Evolutionary conservation across 1,140 invertebrate species (phyloP).

Genomic region (Bombyx mandarina): DNA sequence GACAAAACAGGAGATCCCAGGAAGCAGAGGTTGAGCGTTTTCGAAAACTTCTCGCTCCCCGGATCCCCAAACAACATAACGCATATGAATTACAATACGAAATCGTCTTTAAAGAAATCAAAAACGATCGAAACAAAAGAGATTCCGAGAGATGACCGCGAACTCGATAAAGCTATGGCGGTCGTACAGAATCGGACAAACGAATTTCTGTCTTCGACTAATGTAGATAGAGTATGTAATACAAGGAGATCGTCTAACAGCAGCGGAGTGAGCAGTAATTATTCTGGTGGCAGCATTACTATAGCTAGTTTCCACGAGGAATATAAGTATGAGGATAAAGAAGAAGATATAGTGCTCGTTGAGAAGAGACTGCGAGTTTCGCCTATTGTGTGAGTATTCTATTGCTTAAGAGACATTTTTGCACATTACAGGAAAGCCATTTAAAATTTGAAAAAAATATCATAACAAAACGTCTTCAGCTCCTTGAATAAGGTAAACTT

Average conservation of each 20-base stretch:
- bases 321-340: conserved; percentile 81
- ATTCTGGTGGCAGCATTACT: conserved; percentile 47
- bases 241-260: conserved; percentile 58
- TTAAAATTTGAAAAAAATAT: too few relatives aligned
- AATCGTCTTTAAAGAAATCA: conserved; percentile 40
- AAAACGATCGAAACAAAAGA: conserved; percentile 11
- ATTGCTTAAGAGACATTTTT: too few relatives aligned
- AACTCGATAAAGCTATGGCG: conserved; percentile 39
- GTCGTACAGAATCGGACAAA: conserved; percentile 57
- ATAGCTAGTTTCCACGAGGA: conserved; percentile 77
- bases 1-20: conserved; percentile 20
- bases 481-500: too few relatives aligned
- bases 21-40: conserved; percentile 41
- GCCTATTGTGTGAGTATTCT: conserved; percentile 63
- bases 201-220: conserved; percentile 43
- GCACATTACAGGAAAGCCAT: too few relatives aligned
- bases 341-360: conserved; percentile 78
- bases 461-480: too few relatives aligned
- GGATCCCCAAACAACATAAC: conserved; percentile 50
- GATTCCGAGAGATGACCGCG: conserved; percentile 4
- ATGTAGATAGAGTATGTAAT: conserved; percentile 29
- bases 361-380: conserved; percentile 76
- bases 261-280: conserved; percentile 57
- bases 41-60: conserved; percentile 56
- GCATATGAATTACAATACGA: conserved; percentile 56